These are phyloP conservation scores for Sphenopsis melanotis DNA, from an alignment of 2,797 vertebrate species.

Conservation along the genomic window DNA sequence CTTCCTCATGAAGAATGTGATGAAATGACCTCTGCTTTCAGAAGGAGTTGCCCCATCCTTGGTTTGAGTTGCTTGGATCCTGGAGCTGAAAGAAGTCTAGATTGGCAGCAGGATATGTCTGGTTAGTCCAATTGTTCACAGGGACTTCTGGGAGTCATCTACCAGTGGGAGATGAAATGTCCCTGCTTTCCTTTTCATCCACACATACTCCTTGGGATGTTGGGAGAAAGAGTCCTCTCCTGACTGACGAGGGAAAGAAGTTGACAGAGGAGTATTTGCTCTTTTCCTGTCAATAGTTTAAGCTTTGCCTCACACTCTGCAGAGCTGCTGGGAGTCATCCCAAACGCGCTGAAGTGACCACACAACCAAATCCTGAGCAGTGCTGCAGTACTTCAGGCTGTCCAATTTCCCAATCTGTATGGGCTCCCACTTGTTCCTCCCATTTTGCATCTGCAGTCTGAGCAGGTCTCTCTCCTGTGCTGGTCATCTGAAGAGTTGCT, in stretches of 20 bases:
- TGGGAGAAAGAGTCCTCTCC: background rate
- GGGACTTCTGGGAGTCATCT: background rate
- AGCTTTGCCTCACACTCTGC: background rate
- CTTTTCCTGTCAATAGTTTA: background rate
- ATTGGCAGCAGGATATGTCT: background rate
- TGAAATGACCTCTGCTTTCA: background rate
- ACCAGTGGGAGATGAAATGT: background rate
- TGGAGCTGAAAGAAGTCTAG: background rate
- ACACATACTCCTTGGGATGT: background rate
- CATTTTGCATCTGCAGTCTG: background rate
- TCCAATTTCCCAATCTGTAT: background rate
- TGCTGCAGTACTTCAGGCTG: background rate
- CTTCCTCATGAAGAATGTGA: background rate
- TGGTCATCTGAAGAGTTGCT: background rate
- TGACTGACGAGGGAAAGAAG: background rate
- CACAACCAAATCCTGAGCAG: background rate
- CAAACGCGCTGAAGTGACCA: background rate
- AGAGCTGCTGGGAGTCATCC: background rate
- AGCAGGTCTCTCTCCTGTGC: background rate
- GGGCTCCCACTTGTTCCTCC: background rate
- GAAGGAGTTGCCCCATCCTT: background rate
- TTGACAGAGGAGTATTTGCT: background rate
- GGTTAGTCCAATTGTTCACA: background rate
- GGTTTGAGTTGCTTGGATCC: background rate
- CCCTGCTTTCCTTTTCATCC: background rate